phyloP scores from a whole-genome alignment of 2,797 vertebrate genomes.

The Loris lydekkerianus region DNA sequence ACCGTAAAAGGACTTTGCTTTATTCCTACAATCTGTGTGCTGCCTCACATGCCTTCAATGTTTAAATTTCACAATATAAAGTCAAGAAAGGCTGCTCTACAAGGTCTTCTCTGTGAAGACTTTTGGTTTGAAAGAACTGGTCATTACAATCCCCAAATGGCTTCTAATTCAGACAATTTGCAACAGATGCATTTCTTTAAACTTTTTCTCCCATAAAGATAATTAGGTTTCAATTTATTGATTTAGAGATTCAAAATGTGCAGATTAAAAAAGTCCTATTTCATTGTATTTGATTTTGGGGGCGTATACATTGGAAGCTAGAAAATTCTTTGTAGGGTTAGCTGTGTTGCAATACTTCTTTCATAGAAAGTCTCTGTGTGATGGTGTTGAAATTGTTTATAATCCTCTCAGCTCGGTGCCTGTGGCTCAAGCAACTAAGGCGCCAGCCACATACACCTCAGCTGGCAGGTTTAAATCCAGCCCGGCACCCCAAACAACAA shows the following conservation, averaged over 20 bases:
- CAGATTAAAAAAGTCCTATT: background rate
- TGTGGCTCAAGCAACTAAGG: too few species aligned
- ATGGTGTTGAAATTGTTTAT: constrained; percentile 21
- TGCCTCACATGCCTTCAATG: constrained; percentile 62
- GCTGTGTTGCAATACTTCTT: constrained; percentile 51
- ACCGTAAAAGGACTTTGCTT: constrained; percentile 68
- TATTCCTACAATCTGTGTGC: constrained; percentile 77
- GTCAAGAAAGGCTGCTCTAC: background rate
- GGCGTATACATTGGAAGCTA: background rate
- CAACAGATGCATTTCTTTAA: constrained; percentile 60
- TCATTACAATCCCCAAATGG: constrained; percentile 24
- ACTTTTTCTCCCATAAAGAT: constrained; percentile 26
- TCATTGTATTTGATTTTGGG: constrained; percentile 19
- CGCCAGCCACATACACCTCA: too few species aligned
- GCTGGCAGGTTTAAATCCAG: too few species aligned
- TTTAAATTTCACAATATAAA: constrained; percentile 74
- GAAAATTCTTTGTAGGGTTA: background rate
- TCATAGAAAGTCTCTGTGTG: constrained; percentile 11
- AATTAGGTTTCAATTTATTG: background rate
- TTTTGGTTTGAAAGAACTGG: constrained; percentile 51
- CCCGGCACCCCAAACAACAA: too few species aligned
- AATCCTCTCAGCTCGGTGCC: background rate
- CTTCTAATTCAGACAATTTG: constrained; percentile 29
- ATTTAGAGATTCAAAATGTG: background rate
- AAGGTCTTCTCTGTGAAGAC: constrained; percentile 43